phyloP scores from a whole-genome alignment of 1,140 invertebrate species.

The Ladona fulva region DNA sequence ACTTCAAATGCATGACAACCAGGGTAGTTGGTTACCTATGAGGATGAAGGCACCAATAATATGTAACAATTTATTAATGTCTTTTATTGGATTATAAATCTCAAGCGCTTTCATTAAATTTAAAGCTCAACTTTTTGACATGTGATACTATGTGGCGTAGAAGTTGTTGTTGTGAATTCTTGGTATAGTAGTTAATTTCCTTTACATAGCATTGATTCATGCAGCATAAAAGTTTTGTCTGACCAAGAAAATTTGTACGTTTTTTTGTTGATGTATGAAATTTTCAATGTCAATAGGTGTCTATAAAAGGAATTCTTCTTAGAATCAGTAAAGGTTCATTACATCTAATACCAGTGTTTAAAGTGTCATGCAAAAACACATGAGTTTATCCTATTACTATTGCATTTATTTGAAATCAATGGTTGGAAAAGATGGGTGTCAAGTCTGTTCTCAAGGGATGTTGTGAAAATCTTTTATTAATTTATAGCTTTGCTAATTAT shows the following conservation, averaged over 20 bases:
- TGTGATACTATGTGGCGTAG: slow-evolving; percentile 22
- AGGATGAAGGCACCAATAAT: slow-evolving; percentile 12
- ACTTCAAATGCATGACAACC: not conserved
- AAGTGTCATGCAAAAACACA: no score
- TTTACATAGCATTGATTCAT: slow-evolving; percentile 10
- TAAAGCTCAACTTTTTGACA: slow-evolving; percentile 23
- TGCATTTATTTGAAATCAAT: no score
- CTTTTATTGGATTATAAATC: slow-evolving; percentile 12
- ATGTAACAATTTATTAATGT: slow-evolving; percentile 11
- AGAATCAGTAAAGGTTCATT: not conserved
- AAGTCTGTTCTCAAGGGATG: slow-evolving; percentile 4
- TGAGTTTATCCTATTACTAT: no score
- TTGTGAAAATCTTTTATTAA: not conserved
- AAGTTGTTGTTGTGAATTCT: slow-evolving; percentile 14
- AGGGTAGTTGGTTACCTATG: not conserved
- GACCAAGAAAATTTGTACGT: slow-evolving; percentile 9
- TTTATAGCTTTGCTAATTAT: not conserved
- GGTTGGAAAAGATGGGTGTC: not conserved
- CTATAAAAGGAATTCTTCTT: not conserved
- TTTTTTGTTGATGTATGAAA: not conserved
- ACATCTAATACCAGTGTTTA: no score
- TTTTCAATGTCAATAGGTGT: slow-evolving; percentile 8
- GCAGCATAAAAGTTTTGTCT: slow-evolving; percentile 2
- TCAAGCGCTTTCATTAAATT: slow-evolving; percentile 17
- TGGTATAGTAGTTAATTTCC: slow-evolving; percentile 13